Percentiles rank a stretch among this genome's conserved stretches.
Evolutionary conservation across 2,888 invertebrate species (phyloP).

Genomic region (Sceliomorpha sp.): DNA sequence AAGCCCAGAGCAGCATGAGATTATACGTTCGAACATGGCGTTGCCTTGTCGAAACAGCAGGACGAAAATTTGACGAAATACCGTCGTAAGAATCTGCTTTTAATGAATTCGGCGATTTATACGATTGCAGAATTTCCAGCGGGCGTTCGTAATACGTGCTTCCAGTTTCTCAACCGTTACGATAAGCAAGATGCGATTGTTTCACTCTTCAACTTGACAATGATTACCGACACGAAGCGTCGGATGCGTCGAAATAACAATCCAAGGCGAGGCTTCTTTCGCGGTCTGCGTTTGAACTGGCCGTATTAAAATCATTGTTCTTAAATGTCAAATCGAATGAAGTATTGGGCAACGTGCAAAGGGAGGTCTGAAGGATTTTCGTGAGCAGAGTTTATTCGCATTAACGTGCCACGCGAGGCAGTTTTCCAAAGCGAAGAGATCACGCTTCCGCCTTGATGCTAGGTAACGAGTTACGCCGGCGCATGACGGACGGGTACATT

Average conservation of each 20-base stretch:
- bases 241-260: too few species aligned
- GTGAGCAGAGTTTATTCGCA: background rate
- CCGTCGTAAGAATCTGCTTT: conserved; percentile 62
- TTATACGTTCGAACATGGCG: conserved; percentile 68
- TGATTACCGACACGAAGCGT: too few species aligned
- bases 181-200: conserved; percentile 24
- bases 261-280: too few species aligned
- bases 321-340: background rate
- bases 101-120: conserved; percentile 72
- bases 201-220: too few species aligned
- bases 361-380: background rate
- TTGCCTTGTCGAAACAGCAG: conserved; percentile 69
- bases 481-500: conserved; percentile 72
- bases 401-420: conserved; percentile 62
- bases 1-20: conserved; percentile 61
- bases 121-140: conserved; percentile 32
- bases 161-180: conserved; percentile 22
- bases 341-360: background rate
- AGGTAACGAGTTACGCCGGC: conserved; percentile 57
- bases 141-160: conserved; percentile 23
- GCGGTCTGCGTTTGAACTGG: too few species aligned
- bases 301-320: too few species aligned
- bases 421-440: conserved; percentile 62
- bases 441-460: conserved; percentile 61
- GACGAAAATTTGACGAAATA: conserved; percentile 61